A percentile compares a stretch with the other conserved stretches of the same genome.
Conservation (phyloP, 2,113 vertebrate species). For the Rhadina sibilatrix region DNA sequence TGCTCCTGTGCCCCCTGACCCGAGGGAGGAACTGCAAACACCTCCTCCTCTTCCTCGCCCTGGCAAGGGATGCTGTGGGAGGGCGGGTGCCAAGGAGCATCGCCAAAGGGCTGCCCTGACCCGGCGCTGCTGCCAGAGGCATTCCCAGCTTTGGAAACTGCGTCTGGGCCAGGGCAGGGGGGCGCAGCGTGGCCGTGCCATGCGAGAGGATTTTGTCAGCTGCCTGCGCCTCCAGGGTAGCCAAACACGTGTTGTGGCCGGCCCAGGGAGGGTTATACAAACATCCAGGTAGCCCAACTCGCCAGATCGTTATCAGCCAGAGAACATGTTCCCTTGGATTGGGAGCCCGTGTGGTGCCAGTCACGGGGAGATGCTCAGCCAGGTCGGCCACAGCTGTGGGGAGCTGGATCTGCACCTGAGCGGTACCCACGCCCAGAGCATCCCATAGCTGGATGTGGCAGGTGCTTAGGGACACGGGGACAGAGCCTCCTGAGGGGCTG, state of each 20-base stretch:
- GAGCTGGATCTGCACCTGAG: rapidly evolving
- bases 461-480: rapidly evolving
- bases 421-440: rapidly evolving
- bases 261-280: not conserved
- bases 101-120: conserved; percentile 1
- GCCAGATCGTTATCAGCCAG: not conserved
- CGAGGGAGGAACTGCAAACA: not conserved
- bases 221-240: not conserved
- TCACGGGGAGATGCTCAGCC: rapidly evolving
- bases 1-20: not conserved
- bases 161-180: not conserved
- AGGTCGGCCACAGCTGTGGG: rapidly evolving
- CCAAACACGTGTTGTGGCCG: rapidly evolving
- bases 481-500: not conserved
- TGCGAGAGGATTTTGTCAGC: not conserved
- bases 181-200: not conserved
- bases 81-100: not conserved
- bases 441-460: not conserved
- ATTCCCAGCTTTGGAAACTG: not conserved
- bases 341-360: not conserved
- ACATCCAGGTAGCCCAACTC: not conserved
- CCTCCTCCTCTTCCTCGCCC: not conserved
- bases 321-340: rapidly evolving
- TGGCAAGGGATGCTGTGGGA: not conserved
- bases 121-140: not conserved